Conservation (phyloP, 64 coral and sea anemone genomes). For the Astreopora myriophthalma region DNA sequence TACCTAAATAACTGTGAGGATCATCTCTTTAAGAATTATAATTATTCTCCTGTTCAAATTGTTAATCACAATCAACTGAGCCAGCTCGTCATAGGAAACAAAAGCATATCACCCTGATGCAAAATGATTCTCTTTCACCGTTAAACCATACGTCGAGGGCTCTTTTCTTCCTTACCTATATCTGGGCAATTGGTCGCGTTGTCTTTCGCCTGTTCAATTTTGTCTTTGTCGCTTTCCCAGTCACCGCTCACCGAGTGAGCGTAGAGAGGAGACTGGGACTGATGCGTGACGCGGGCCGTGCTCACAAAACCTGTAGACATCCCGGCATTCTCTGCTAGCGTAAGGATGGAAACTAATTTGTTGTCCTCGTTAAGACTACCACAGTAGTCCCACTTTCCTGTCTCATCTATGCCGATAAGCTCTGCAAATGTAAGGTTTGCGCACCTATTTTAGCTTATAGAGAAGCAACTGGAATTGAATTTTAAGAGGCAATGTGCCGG, state of each 20-base stretch:
- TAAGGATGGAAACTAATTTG: slow-evolving; percentile 66
- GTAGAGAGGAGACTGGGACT: slow-evolving; percentile 49
- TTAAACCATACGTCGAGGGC: background rate
- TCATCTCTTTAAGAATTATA: too few relatives aligned
- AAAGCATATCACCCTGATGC: too few relatives aligned
- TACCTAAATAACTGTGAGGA: too few relatives aligned
- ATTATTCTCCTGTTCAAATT: too few relatives aligned
- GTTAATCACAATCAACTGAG: too few relatives aligned
- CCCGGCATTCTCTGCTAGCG: slow-evolving; percentile 67
- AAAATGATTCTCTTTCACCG: background rate
- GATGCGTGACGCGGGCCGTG: slow-evolving; percentile 65
- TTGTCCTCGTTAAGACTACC: slow-evolving; percentile 19
- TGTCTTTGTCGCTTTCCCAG: slow-evolving; percentile 81
- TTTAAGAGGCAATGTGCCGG: too few relatives aligned
- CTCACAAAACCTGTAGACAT: slow-evolving; percentile 84
- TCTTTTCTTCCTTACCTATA: slow-evolving; percentile 27
- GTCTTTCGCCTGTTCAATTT: background rate
- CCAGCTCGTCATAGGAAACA: too few relatives aligned
- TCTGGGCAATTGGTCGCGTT: slow-evolving; percentile 43
- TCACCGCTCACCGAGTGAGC: slow-evolving; percentile 37
- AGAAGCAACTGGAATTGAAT: too few relatives aligned
- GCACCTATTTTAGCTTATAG: background rate
- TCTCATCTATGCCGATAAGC: slow-evolving; percentile 51
- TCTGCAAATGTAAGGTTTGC: slow-evolving; percentile 1
- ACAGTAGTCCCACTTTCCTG: slow-evolving; percentile 47